Evolutionary conservation across 2,888 invertebrate species (phyloP), one percentile per base, ranked within the genome.

Genomic region (Pilophorus perplexus): DNA sequence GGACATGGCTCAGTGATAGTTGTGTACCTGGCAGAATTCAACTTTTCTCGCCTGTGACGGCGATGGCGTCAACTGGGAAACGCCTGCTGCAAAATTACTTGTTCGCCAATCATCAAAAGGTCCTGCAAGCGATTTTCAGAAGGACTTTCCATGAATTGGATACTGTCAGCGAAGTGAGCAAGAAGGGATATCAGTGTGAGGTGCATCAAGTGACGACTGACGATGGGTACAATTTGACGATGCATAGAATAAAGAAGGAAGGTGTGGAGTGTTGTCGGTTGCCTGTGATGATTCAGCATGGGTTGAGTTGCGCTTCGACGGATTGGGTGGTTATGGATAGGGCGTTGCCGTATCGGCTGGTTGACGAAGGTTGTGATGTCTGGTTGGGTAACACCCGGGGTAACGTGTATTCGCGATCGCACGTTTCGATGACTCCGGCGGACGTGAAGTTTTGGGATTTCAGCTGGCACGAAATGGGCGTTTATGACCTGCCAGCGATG

Each of bases 401-500:
- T 5, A 72, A 72, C 48, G 54, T 46, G 8, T 72, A 72, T 46
- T 72, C 72, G 6, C 67, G 68, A 25, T 59, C 42, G 1, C 72
- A 72, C 67, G 65, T 65, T 38, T 66, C 40, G 0, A 28, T 70
- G 14, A 62, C 46, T 14, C 68, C 71, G 5, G 42, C 52, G 2
- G 54, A 69, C 27, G 23, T 68, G 18, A 62, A 68, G 40, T 72
- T 70, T 66, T 72, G 72, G 72, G 69, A 72, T 48, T 72, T 72
- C 68, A 72, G 72, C 66, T 72, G 67, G 50, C 89, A 95, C 73
- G 93, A 97, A 77, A 90, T 93, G 79, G 93, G 89, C 0, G 77
- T 85, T 27, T 84, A 88, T 74, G 97, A 98, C 78, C 75, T 96
- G 57, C 93, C 96, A 10, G 89, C 93, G 0, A 86, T 84, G 72